These are phyloP conservation scores for Probaryconus sp. DNA, from an alignment of 1,140 invertebrate species.

Conservation along the genomic window DNA sequence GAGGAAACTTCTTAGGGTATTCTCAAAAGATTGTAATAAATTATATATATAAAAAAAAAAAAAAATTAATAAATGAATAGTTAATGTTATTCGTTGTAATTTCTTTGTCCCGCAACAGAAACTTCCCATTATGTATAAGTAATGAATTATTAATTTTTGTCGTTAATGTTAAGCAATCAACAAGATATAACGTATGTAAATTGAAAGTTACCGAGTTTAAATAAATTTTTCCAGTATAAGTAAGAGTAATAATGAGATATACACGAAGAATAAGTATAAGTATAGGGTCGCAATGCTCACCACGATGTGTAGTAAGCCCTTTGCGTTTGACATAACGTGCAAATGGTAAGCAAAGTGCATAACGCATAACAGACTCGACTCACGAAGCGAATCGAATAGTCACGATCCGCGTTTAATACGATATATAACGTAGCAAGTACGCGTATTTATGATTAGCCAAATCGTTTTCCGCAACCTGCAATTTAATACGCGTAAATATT, in stretches of 20 bases:
- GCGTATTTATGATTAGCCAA: conserved; percentile 55
- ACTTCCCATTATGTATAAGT: no score
- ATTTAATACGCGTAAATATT: conserved; percentile 60
- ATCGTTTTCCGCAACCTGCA: conserved; percentile 57
- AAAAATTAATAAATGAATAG: no score
- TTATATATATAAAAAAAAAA: no score
- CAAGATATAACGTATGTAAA: conserved; percentile 32
- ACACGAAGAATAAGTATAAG: background rate
- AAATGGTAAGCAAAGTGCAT: conserved; percentile 43
- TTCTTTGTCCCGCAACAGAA: no score
- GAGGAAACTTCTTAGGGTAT: no score
- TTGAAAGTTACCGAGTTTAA: conserved; percentile 37
- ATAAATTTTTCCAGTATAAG: conserved; percentile 7
- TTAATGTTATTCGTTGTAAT: no score
- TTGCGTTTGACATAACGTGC: conserved; percentile 47
- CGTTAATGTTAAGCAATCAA: no score
- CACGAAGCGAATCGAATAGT: conserved; percentile 40
- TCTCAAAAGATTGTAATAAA: no score
- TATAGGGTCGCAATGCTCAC: conserved; percentile 1
- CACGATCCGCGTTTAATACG: conserved; percentile 37
- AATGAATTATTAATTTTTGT: no score
- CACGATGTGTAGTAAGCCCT: conserved; percentile 14
- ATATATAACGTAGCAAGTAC: background rate
- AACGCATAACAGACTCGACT: conserved; percentile 33
- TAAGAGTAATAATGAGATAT: conserved; percentile 4